Evolutionary conservation across 2,113 vertebrate genomes (phyloP).

Genomic region (Vulpes ferrilata): DNA sequence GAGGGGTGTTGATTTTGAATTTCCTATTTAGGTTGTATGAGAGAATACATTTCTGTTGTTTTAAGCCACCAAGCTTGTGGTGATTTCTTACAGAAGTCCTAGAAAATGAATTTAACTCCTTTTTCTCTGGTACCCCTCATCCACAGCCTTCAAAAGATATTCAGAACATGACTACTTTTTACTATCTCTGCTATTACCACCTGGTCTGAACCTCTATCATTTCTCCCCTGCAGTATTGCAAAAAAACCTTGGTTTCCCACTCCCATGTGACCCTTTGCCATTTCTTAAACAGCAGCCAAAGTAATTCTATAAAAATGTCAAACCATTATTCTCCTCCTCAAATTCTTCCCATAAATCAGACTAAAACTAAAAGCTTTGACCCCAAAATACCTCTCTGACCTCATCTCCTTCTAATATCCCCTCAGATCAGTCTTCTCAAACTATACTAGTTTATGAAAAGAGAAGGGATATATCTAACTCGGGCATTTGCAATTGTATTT

Average conservation of each 20-base stretch:
- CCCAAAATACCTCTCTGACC: neutral
- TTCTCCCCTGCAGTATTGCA: neutral
- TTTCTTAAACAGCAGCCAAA: neutral
- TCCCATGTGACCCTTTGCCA: neutral
- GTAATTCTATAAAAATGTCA: slow-evolving; percentile 9
- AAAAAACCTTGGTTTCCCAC: neutral
- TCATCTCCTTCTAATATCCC: neutral
- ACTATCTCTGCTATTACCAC: neutral
- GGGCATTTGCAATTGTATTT: neutral
- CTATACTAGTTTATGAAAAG: neutral
- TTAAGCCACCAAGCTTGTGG: neutral
- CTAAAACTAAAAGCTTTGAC: slow-evolving; percentile 3
- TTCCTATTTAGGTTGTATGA: neutral
- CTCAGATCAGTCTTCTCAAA: neutral
- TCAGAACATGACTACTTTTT: neutral
- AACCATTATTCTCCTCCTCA: neutral
- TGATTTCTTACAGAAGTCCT: neutral
- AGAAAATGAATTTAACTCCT: neutral
- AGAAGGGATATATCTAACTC: neutral
- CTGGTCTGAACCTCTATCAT: neutral
- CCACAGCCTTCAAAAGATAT: neutral
- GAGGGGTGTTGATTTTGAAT: neutral
- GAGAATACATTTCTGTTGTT: neutral
- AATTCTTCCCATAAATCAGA: neutral
- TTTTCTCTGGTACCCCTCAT: neutral